These are phyloP conservation scores for Eupithecia subumbrata DNA, from an alignment of 2,888 invertebrate genomes.

Conservation along the genomic window DNA sequence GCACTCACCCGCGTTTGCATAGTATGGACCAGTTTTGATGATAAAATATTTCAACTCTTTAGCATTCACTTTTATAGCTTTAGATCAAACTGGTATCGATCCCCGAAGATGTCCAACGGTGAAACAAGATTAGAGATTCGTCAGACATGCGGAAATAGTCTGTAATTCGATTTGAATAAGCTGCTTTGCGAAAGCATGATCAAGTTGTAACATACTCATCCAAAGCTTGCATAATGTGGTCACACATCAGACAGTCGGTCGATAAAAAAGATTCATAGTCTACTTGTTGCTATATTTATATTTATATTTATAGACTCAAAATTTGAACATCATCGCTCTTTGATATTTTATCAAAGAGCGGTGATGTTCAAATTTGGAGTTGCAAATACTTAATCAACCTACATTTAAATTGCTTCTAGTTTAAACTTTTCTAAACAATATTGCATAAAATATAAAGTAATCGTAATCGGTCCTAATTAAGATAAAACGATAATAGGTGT, in stretches of 20 bases:
- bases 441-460: background rate
- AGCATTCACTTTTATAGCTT: constrained; percentile 74
- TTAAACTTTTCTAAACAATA: background rate
- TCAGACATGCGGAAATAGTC: constrained; percentile 51
- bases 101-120: constrained; percentile 61
- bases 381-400: background rate
- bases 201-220: constrained; percentile 33
- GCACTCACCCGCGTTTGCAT: constrained; percentile 69
- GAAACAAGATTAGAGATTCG: constrained; percentile 46
- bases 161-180: constrained; percentile 48
- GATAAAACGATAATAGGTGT: too few relatives aligned
- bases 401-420: background rate
- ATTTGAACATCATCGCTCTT: too few relatives aligned
- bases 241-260: constrained; percentile 24
- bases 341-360: background rate
- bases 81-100: constrained; percentile 68
- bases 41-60: constrained; percentile 64
- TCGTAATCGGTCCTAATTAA: too few relatives aligned
- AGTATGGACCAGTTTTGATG: constrained; percentile 62
- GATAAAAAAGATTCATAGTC: constrained; percentile 29
- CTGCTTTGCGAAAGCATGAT: constrained; percentile 35
- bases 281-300: constrained; percentile 1
- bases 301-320: too few relatives aligned
- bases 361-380: background rate
- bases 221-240: constrained; percentile 32